Conservation (phyloP, 2,888 invertebrate genomes). For the Zelleria hepariella region DNA sequence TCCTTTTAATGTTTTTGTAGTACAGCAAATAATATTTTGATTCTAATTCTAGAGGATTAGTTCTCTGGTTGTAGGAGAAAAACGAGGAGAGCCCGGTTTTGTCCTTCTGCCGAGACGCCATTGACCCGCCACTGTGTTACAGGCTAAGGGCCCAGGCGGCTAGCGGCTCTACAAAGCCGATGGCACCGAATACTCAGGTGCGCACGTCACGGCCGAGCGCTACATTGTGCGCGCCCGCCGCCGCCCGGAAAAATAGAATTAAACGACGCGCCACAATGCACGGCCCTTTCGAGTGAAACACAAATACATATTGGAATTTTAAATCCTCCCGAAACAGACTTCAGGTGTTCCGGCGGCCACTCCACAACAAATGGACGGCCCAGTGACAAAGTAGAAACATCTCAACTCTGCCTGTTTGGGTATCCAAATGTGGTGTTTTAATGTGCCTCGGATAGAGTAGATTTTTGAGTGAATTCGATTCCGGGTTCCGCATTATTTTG, state of each 20-base stretch:
- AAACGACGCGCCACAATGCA: constrained; percentile 58
- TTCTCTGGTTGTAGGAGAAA: no score
- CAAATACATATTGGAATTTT: constrained; percentile 48
- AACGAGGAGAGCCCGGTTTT: no score
- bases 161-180: constrained; percentile 48
- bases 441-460: constrained; percentile 15
- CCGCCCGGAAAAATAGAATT: constrained; percentile 45
- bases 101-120: no score
- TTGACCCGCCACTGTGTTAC: neutral
- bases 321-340: constrained; percentile 26
- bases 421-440: neutral
- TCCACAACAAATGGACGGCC: constrained; percentile 10
- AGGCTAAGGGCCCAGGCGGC: neutral
- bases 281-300: constrained; percentile 53
- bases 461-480: constrained; percentile 22
- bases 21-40: no score
- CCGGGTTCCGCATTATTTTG: neutral
- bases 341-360: constrained; percentile 19
- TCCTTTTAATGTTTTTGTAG: no score
- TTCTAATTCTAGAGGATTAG: no score
- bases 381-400: neutral
- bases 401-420: neutral
- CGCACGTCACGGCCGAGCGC: constrained; percentile 23
- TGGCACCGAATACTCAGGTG: constrained; percentile 59
- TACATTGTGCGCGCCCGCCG: constrained; percentile 44